Evolutionary conservation across 2,888 invertebrate genomes (phyloP).

Genomic region (Torymus auratus): DNA sequence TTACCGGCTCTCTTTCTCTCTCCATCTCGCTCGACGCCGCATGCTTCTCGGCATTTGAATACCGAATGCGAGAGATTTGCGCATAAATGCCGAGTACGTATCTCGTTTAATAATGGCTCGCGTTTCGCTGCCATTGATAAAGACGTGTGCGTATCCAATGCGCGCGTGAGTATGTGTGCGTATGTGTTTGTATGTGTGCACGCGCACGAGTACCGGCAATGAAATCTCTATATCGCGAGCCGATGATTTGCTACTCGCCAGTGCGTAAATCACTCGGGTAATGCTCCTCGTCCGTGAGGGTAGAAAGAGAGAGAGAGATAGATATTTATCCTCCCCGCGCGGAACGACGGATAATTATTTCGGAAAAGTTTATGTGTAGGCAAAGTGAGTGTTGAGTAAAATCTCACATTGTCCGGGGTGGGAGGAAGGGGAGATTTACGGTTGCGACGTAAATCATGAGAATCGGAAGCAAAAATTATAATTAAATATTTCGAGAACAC

Average conservation of each 20-base stretch:
- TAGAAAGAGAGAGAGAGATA: too few species aligned
- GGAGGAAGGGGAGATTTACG: too few species aligned
- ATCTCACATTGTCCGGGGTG: too few species aligned
- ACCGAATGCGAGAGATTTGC: conserved; percentile 13
- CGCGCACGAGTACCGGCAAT: background rate
- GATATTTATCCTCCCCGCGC: too few species aligned
- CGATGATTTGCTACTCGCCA: conserved; percentile 19
- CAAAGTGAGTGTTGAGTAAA: too few species aligned
- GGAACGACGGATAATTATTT: too few species aligned
- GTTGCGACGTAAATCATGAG: too few species aligned
- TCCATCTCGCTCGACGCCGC: background rate
- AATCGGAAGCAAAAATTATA: too few species aligned
- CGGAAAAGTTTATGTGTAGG: too few species aligned
- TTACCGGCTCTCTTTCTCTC: background rate
- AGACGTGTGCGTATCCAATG: background rate
- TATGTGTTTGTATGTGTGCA: too few species aligned
- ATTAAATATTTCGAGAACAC: too few species aligned
- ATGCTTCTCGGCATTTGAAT: conserved; percentile 12
- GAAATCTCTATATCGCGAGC: background rate
- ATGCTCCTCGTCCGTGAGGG: background rate
- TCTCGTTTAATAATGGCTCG: conserved; percentile 33
- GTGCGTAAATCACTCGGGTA: conserved; percentile 18
- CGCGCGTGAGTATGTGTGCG: too few species aligned
- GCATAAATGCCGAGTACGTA: conserved; percentile 5
- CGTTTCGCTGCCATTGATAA: background rate